Evolutionary conservation across 1,140 invertebrate species (phyloP), one percentile per base, ranked within the genome.

Genomic region (Brachionus manjavacas): DNA sequence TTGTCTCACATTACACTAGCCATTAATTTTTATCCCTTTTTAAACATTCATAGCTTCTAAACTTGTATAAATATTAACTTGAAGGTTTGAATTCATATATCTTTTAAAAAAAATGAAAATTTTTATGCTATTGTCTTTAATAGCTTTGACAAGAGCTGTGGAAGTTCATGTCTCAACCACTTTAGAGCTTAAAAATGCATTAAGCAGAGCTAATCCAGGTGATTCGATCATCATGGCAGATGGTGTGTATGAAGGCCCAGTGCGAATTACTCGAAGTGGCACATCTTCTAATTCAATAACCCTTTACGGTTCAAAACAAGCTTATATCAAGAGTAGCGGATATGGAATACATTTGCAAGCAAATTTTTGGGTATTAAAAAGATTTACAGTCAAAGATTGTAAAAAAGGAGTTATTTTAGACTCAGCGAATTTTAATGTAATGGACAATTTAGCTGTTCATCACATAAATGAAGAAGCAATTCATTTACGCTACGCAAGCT

Each of bases 381-480:
- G 72, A 23, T 76, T 76, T 14, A 14, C 39, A 43, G 41, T 76
- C 23, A 49, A 43, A 23, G 39, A 76, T 2, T 76, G 39, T 16
- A 76, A 76, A 49, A 76, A 76, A 76, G 72, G 72, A 76, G 20
- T 76, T 23, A 23, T 76, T 9, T 14, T 31, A 23, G 72, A 76
- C 41, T 46, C 39, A 49, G 39, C 72, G 1, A 76, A 76, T 12
- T 76, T 46, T 76, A 76, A 76, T 49, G 14, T 46, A 23, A 23
- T 76, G 0, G 72, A 76, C 14, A 76, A 76, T 23, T 76, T 76
- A 23, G 39, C 39, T 46, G 23, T 76, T 25, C 72, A 76, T 25
- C 72, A 76, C 23, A 76, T 49, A 46, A 76, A 76, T 46, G 72
- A 76, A 76, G 72, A 76, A 23, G 72, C 72, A 8, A 41, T 76